phyloP scores from a whole-genome alignment of 2,113 vertebrate genomes.

The Neoarius graeffei region DNA sequence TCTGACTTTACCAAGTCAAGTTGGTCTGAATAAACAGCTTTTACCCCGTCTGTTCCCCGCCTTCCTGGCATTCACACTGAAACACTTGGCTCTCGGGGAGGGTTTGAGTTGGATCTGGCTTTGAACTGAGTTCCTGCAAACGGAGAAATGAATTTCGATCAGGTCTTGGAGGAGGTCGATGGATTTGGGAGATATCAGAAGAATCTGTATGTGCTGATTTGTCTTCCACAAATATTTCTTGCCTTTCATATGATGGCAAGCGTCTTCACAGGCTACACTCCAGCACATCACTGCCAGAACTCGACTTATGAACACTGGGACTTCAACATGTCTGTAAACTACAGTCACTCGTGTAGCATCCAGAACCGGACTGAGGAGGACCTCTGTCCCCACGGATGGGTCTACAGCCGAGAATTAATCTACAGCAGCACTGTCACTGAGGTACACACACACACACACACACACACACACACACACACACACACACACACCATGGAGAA shows the following conservation, averaged over 20 bases:
- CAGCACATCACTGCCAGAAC: slow-evolving; percentile 62
- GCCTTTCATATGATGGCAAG: slow-evolving; percentile 75
- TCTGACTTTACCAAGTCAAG: too few relatives aligned
- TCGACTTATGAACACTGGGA: neutral
- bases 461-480: slow-evolving; percentile 25
- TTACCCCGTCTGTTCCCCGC: too few relatives aligned
- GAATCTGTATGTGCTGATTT: slow-evolving; percentile 72
- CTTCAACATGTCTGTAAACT: slow-evolving; percentile 54
- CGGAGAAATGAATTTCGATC: slow-evolving; percentile 71
- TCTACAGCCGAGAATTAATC: slow-evolving; percentile 67
- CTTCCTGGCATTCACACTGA: too few relatives aligned
- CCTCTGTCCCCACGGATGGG: slow-evolving; percentile 66
- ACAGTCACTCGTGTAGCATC: slow-evolving; percentile 54
- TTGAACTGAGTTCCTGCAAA: neutral
- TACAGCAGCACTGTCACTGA: slow-evolving; percentile 70
- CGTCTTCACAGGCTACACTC: slow-evolving; percentile 73
- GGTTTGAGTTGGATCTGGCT: neutral
- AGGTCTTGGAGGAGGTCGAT: slow-evolving; percentile 65
- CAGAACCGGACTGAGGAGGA: slow-evolving; percentile 57
- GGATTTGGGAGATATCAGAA: slow-evolving; percentile 76
- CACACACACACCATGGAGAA: neutral
- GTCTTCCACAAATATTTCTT: slow-evolving; percentile 71
- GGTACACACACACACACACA: slow-evolving; percentile 55
- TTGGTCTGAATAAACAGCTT: too few relatives aligned
- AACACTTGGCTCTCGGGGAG: neutral